Conservation (phyloP, 1,140 invertebrate species). For the Tetragonula clypearis region DNA sequence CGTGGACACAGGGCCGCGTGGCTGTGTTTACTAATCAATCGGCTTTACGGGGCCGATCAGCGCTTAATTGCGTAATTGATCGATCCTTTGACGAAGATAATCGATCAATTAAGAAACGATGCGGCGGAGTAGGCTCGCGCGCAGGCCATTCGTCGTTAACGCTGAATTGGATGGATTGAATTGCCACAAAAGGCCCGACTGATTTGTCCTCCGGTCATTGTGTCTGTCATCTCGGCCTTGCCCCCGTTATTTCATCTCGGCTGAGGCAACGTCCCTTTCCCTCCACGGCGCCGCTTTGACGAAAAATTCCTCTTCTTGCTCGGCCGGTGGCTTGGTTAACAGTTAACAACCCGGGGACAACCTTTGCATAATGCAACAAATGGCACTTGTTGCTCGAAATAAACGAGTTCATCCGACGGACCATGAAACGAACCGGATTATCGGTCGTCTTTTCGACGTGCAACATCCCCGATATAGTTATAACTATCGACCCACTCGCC, state of each 20-base stretch:
- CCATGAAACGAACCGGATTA: neutral
- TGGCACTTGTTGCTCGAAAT: constrained; percentile 41
- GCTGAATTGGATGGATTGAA: neutral
- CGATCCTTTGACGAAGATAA: neutral
- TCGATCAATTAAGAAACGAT: neutral
- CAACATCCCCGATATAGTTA: neutral
- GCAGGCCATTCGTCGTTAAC: neutral
- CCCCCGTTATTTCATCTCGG: neutral
- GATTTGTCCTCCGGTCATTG: neutral
- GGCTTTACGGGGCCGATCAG: neutral
- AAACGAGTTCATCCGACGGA: neutral
- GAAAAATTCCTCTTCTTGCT: neutral
- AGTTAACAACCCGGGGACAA: neutral
- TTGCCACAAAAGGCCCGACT: neutral
- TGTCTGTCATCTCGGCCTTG: neutral
- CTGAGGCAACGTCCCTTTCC: neutral
- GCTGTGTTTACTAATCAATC: neutral
- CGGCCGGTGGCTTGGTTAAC: no score
- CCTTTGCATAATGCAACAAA: neutral
- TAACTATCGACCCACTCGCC: neutral
- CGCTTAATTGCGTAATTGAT: neutral
- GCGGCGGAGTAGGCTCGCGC: no score
- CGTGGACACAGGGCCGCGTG: neutral
- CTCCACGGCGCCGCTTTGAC: neutral
- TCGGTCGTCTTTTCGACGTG: neutral